Evolutionary conservation across 2,113 vertebrate species (phyloP).

Genomic region (Dromaius novaehollandiae): DNA sequence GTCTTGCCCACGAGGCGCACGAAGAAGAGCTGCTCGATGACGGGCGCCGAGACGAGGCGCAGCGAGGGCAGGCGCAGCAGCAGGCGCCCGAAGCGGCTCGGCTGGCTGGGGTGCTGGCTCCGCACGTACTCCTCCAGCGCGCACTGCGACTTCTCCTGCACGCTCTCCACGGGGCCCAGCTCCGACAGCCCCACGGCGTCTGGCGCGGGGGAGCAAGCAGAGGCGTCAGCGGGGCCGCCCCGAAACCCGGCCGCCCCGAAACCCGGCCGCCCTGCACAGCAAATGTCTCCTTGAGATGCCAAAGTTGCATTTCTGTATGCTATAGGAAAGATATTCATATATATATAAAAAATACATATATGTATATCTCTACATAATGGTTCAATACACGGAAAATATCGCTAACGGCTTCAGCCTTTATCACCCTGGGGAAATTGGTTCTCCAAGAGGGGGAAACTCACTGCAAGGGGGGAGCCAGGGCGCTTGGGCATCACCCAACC

Average conservation of each 20-base stretch:
- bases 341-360: too few relatives aligned
- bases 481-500: too few relatives aligned
- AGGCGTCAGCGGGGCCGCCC: background rate
- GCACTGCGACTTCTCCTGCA: constrained; percentile 89
- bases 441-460: too few relatives aligned
- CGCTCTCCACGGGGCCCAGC: constrained; percentile 84
- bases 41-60: constrained; percentile 85
- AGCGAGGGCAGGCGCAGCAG: constrained; percentile 86
- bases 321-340: too few relatives aligned
- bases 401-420: too few relatives aligned
- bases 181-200: constrained; percentile 87
- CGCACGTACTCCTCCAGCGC: constrained; percentile 88
- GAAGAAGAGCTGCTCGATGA: constrained; percentile 90
- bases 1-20: constrained; percentile 89
- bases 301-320: too few relatives aligned
- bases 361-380: too few relatives aligned
- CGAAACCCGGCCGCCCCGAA: background rate
- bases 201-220: constrained; percentile 9
- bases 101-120: constrained; percentile 87
- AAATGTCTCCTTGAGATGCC: too few relatives aligned
- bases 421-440: too few relatives aligned
- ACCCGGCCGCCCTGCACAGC: too few relatives aligned
- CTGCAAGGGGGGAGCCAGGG: too few relatives aligned
- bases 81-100: constrained; percentile 86
- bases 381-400: too few relatives aligned